Evolutionary conservation across 2,888 invertebrate species (phyloP), one percentile per base, ranked within the genome.

Genomic region (Gymnocheta viridis): DNA sequence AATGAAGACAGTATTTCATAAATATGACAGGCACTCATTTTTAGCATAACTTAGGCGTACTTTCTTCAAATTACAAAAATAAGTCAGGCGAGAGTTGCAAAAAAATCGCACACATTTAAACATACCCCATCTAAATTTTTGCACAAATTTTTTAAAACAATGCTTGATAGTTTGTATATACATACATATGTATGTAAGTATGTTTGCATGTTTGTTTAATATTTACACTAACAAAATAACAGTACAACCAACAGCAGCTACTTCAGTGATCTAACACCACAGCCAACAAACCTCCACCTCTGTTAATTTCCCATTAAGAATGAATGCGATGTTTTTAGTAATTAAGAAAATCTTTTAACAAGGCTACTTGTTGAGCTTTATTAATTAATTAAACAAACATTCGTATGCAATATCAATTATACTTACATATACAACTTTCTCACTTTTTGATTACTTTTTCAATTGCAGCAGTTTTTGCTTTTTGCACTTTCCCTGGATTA

Each of bases 281-380:
- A n/a, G n/a, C n/a, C n/a, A n/a, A n/a, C n/a, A n/a, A n/a, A n/a
- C n/a, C n/a, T n/a, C n/a, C 35, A 62, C 14, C 22, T 32, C 12
- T 5, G 3, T 2, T 22, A 22, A 54, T 32, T n/a, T 27, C 22
- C 32, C 66, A 19, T 14, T 64, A 77, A 22, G 60, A 60, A 32
- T 24, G 9, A 22, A n/a, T 56, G 29, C 27, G 49, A n/a, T 19
- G 27, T 44, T 17, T 27, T 24, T 10, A n/a, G 17, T 19, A 38
- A 38, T 17, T 41, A 41, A 70, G 19, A n/a, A n/a, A n/a, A 6
- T 14, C 24, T 27, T 66, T 32, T 54, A 22, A 14, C 9, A 22
- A 35, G 5, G 4, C 27, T 38, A 82, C 64, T 74, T 79, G 82
- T 80, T 83, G 79, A 69, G 38, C 66, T 32, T 12, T 70, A 51